Evolutionary conservation across 2,888 invertebrate species (phyloP), one percentile per base, ranked within the genome.

Genomic region (Deroplatys truncata): DNA sequence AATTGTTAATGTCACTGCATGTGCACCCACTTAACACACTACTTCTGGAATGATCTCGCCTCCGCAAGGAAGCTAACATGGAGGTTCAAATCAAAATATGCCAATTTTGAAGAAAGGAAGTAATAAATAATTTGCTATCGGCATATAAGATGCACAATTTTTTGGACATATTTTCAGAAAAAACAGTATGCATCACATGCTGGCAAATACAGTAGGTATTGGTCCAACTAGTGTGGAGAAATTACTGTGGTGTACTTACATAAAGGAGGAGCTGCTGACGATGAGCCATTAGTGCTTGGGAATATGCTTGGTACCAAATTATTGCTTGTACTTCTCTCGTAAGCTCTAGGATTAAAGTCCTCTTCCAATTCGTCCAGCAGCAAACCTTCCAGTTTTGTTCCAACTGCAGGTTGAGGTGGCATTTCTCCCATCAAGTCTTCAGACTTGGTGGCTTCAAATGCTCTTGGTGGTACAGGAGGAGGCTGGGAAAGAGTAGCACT

Each of bases 271-370:
- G 96, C 94, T 20, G 20, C 20, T 84, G 91, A 93, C 93, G 94
- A 85, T 93, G 92, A 28, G 93, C 91, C 91, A 91, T 92, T 93
- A 83, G 92, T 92, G 92, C 92, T 93, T 8, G 89, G 83, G 20
- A 84, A 85, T n/a, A 92, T 91, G 92, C 94, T 93, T 90, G 94
- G 94, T 82, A 92, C 92, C 88, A 92, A 72, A 86, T 89, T 49
- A 49, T 83, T 90, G 56, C 35, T 85, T 82, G 56, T 86, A 31
- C 86, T 86, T 88, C 94, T 95, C 93, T 98, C 98, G 92, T 95
- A 96, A 29, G 98, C 98, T 91, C 98, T 95, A 0, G 98, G 98
- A 94, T 98, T 97, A 93, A 98, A 98, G 93, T 98, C 97, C 94
- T 96, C 97, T 92, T 98, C 97, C 89, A 98, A 96, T 93, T 98